Conservation (phyloP, 2,888 invertebrate genomes). For the Urechis unicinctus region DNA sequence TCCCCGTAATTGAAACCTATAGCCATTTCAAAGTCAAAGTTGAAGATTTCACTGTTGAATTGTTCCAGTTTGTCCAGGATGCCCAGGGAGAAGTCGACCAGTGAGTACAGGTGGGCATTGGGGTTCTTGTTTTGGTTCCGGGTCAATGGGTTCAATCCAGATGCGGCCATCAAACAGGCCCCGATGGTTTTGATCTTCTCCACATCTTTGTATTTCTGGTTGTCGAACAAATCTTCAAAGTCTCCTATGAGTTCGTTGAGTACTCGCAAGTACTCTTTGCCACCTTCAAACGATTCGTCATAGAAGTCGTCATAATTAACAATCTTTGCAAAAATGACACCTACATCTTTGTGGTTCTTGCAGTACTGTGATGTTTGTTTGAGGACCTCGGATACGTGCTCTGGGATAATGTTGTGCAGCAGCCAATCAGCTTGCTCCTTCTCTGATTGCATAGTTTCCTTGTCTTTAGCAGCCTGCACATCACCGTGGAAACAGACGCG, state of each 20-base stretch:
- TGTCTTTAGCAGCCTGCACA: slow-evolving; percentile 78
- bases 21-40: slow-evolving; percentile 49
- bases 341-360: slow-evolving; percentile 85
- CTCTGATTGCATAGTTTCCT: slow-evolving; percentile 80
- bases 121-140: slow-evolving; percentile 65
- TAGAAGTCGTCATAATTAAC: slow-evolving; percentile 97
- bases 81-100: slow-evolving; percentile 89
- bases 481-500: slow-evolving; percentile 83
- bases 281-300: slow-evolving; percentile 91
- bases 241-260: slow-evolving; percentile 93
- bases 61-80: slow-evolving; percentile 61
- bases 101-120: slow-evolving; percentile 72
- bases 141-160: slow-evolving; percentile 79
- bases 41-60: slow-evolving; percentile 50
- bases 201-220: slow-evolving; percentile 74
- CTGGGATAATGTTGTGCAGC: slow-evolving; percentile 92
- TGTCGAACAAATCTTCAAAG: slow-evolving; percentile 84
- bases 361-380: slow-evolving; percentile 87
- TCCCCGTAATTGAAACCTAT: slow-evolving; percentile 85
- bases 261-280: slow-evolving; percentile 88
- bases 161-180: slow-evolving; percentile 95
- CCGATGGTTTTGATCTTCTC: slow-evolving; percentile 97
- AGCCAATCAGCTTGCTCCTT: slow-evolving; percentile 95
- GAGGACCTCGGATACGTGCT: slow-evolving; percentile 80
- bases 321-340: slow-evolving; percentile 91